Percentiles rank a stretch among this genome's conserved stretches.
Conservation (phyloP, 2,888 invertebrate species). For the Noctua comes region DNA sequence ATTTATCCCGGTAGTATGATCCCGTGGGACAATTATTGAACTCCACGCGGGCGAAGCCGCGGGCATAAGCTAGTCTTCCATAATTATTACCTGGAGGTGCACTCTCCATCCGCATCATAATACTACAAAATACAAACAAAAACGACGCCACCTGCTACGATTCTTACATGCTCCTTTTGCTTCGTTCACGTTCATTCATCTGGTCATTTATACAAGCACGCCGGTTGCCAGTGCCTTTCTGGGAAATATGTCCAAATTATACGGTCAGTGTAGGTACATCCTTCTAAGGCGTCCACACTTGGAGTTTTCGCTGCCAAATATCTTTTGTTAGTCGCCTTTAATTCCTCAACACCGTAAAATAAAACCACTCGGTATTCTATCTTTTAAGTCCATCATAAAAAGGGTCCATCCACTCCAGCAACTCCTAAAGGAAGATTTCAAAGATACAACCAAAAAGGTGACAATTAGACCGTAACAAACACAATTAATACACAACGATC, state of each 20-base stretch:
- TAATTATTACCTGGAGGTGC: not conserved
- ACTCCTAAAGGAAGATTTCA: slow-evolving; percentile 59
- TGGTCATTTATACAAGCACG: not conserved
- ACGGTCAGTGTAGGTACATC: not conserved
- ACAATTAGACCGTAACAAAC: slow-evolving; percentile 68
- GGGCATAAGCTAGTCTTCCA: too few species aligned
- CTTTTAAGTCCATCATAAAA: slow-evolving; percentile 30
- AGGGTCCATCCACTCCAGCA: slow-evolving; percentile 53
- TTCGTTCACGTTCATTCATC: not conserved
- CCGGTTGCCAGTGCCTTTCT: not conserved
- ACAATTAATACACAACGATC: slow-evolving; percentile 66
- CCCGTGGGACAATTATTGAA: too few species aligned
- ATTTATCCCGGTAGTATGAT: too few species aligned
- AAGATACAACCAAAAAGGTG: slow-evolving; percentile 63
- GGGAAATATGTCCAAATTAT: not conserved
- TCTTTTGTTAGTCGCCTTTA: not conserved
- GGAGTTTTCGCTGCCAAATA: not conserved
- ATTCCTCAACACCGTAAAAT: not conserved
- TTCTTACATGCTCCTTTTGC: not conserved
- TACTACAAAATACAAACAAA: not conserved
- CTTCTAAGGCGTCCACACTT: not conserved
- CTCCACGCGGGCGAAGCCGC: too few species aligned
- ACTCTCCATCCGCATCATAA: not conserved
- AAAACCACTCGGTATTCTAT: slow-evolving; percentile 11
- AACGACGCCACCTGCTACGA: not conserved